Conservation (phyloP, 1,140 invertebrate genomes). For the Neuroterus valhalla region DNA sequence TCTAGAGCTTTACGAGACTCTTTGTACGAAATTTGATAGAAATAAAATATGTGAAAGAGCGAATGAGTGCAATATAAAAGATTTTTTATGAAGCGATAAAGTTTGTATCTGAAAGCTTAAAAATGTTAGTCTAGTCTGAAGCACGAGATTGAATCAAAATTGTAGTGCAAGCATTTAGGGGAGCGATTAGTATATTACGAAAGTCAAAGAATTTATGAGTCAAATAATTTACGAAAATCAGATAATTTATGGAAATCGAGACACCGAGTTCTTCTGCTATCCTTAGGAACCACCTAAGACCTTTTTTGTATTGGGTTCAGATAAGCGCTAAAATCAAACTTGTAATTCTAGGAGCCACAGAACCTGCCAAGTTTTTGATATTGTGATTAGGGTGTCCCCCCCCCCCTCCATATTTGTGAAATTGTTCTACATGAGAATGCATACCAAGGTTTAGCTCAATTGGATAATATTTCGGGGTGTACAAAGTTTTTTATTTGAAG, state of each 20-base stretch:
- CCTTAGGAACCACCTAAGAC: neutral
- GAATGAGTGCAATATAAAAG: slow-evolving; percentile 13
- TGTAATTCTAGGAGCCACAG: neutral
- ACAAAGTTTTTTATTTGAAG: no score
- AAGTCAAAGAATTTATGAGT: neutral
- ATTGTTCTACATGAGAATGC: no score
- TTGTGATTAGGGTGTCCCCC: no score
- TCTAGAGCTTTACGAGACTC: neutral
- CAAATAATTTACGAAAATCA: neutral
- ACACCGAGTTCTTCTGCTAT: neutral
- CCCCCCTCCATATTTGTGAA: no score
- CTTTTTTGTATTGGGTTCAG: neutral
- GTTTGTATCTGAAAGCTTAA: slow-evolving; percentile 2
- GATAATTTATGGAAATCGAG: neutral
- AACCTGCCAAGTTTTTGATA: neutral
- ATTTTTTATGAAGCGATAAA: slow-evolving; percentile 23
- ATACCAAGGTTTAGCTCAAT: no score
- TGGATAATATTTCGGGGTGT: no score
- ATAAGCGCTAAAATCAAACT: neutral
- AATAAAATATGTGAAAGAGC: neutral
- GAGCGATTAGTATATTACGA: slow-evolving; percentile 6
- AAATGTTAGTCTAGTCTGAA: slow-evolving; percentile 23
- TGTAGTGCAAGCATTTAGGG: slow-evolving; percentile 2
- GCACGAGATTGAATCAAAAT: slow-evolving; percentile 24
- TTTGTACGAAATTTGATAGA: neutral